phyloP scores from a whole-genome alignment of 2,113 vertebrate genomes.

The Centropus unirufus region DNA sequence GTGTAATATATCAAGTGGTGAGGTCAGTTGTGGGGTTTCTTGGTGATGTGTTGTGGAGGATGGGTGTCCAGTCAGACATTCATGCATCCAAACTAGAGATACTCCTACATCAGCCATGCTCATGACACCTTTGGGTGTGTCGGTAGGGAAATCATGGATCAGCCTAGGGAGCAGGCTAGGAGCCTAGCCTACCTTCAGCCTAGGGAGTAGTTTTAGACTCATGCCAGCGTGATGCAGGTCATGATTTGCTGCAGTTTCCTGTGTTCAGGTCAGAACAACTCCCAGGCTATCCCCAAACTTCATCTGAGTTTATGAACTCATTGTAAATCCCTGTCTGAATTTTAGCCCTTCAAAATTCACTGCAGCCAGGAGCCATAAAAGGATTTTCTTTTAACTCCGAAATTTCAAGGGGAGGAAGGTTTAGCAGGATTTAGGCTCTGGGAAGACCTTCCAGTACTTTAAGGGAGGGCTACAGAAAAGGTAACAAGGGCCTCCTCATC shows the following conservation, averaged over 20 bases:
- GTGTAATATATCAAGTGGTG: not conserved
- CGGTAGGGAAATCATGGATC: not conserved
- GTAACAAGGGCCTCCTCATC: too few species aligned
- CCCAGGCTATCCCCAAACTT: not conserved
- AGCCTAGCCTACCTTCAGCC: not conserved
- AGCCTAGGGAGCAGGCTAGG: not conserved
- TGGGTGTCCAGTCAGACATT: not conserved
- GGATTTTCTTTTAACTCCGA: not conserved
- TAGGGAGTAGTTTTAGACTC: not conserved
- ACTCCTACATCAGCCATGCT: not conserved
- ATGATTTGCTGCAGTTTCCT: not conserved
- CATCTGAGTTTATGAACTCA: not conserved
- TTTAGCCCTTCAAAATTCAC: not conserved
- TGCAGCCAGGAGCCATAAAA: not conserved
- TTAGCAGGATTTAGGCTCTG: too few species aligned
- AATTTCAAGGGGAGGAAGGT: too few species aligned
- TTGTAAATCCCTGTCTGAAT: not conserved
- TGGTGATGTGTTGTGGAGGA: not conserved
- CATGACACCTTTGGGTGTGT: accelerated
- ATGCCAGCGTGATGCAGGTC: too few species aligned
- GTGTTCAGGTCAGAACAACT: not conserved
- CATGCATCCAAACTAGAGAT: not conserved
- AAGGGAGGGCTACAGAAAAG: too few species aligned
- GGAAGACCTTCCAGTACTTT: too few species aligned
- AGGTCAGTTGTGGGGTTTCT: not conserved